Percentiles rank a stretch among this genome's conserved stretches.
phyloP scores from a whole-genome alignment of 1,140 invertebrate genomes.

The Vanessa atalanta region DNA sequence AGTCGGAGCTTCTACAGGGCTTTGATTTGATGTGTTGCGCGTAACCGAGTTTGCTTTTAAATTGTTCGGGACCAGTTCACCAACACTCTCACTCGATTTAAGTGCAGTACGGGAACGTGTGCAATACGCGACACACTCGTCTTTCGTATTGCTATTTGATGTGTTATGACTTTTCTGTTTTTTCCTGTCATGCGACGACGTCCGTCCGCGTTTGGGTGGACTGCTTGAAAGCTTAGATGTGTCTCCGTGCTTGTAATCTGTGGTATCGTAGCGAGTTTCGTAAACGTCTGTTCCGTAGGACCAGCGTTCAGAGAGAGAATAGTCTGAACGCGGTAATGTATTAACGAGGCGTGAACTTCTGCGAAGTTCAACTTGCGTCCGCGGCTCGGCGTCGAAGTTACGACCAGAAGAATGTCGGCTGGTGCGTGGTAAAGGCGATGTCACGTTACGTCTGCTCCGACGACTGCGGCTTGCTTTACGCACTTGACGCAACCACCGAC shows the following conservation, averaged over 20 bases:
- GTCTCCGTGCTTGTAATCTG: constrained; percentile 62
- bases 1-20: constrained; percentile 50
- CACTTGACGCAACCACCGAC: constrained; percentile 75
- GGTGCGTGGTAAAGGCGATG: constrained; percentile 63
- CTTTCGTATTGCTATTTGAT: constrained; percentile 51
- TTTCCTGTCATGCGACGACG: constrained; percentile 72
- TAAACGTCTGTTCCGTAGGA: constrained; percentile 77
- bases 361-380: constrained; percentile 60
- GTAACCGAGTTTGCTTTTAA: constrained; percentile 48
- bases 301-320: constrained; percentile 74
- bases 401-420: constrained; percentile 56
- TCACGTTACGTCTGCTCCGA: constrained; percentile 68
- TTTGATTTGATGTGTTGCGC: constrained; percentile 48
- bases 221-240: constrained; percentile 48
- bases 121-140: constrained; percentile 73
- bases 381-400: constrained; percentile 53
- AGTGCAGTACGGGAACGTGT: constrained; percentile 78
- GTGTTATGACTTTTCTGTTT: constrained; percentile 63
- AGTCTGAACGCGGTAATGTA: constrained; percentile 70
- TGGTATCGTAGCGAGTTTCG: constrained; percentile 74
- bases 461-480: constrained; percentile 71
- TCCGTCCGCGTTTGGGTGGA: constrained; percentile 59
- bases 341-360: constrained; percentile 69
- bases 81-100: constrained; percentile 70
- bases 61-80: constrained; percentile 62